phyloP scores from a whole-genome alignment of 2,888 invertebrate genomes.

The Ecliptopera silaceata region DNA sequence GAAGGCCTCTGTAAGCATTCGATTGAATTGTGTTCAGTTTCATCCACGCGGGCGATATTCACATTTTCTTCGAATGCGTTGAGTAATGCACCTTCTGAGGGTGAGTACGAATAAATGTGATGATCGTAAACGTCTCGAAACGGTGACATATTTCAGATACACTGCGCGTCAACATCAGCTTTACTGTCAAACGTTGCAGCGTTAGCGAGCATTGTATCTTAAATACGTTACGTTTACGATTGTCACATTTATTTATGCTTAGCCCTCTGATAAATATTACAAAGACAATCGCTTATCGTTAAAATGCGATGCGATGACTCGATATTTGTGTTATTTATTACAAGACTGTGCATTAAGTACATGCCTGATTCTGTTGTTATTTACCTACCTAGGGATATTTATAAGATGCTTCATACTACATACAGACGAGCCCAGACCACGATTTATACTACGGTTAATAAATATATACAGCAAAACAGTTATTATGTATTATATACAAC shows the following conservation, averaged over 20 bases:
- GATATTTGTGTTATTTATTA: slow-evolving; percentile 25
- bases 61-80: slow-evolving; percentile 65
- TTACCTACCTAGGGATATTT: background rate
- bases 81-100: slow-evolving; percentile 58
- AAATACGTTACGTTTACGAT: too few relatives aligned
- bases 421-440: too few relatives aligned
- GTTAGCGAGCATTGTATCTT: too few relatives aligned
- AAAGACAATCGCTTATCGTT: slow-evolving; percentile 45
- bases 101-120: too few relatives aligned
- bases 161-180: too few relatives aligned
- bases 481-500: slow-evolving; percentile 26
- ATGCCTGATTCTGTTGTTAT: background rate
- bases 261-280: slow-evolving; percentile 51
- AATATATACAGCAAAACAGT: too few relatives aligned
- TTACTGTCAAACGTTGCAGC: too few relatives aligned
- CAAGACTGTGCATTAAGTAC: slow-evolving; percentile 1
- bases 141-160: too few relatives aligned
- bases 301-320: slow-evolving; percentile 27
- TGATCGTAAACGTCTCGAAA: too few relatives aligned
- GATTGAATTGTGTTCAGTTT: slow-evolving; percentile 62
- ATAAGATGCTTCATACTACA: too few relatives aligned
- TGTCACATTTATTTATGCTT: too few relatives aligned
- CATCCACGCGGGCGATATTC: slow-evolving; percentile 50
- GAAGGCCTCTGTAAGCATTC: slow-evolving; percentile 74
- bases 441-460: too few relatives aligned